Percentiles rank a stretch among this genome's conserved stretches.
Evolutionary conservation across 23 tunicate species (phyloP).

Genomic region (Ciona savignyi): DNA sequence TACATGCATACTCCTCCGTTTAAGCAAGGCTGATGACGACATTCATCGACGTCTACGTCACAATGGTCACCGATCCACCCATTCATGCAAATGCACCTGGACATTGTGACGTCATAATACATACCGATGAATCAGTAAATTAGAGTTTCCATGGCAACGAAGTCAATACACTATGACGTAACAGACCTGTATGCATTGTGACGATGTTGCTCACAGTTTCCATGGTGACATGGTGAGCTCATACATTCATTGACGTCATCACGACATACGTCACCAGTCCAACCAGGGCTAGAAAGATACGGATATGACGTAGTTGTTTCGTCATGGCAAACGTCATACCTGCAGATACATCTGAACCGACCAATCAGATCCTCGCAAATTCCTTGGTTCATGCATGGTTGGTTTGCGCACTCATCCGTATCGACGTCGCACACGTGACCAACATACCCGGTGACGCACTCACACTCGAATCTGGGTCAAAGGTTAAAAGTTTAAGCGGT

Average conservation of each 20-base stretch:
- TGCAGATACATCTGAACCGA: constrained; percentile 16
- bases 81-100: neutral
- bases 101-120: too few species aligned
- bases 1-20: constrained; percentile 4
- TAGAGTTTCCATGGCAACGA: too few species aligned
- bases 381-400: constrained; percentile 49
- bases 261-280: neutral
- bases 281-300: neutral
- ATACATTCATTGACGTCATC: constrained; percentile 8
- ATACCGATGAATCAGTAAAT: too few species aligned
- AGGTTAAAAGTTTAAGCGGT: neutral
- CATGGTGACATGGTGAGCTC: constrained; percentile 9
- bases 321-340: neutral
- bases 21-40: neutral
- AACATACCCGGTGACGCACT: constrained; percentile 29
- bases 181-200: neutral
- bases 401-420: constrained; percentile 34
- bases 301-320: neutral
- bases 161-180: too few species aligned
- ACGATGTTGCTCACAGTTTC: neutral
- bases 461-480: constrained; percentile 19
- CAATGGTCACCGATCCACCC: constrained; percentile 8
- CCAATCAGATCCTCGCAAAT: constrained; percentile 36
- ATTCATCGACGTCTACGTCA: constrained; percentile 17
- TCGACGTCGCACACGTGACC: constrained; percentile 43